phyloP scores from a whole-genome alignment of 2,888 invertebrate species.

The Plutella xylostella region DNA sequence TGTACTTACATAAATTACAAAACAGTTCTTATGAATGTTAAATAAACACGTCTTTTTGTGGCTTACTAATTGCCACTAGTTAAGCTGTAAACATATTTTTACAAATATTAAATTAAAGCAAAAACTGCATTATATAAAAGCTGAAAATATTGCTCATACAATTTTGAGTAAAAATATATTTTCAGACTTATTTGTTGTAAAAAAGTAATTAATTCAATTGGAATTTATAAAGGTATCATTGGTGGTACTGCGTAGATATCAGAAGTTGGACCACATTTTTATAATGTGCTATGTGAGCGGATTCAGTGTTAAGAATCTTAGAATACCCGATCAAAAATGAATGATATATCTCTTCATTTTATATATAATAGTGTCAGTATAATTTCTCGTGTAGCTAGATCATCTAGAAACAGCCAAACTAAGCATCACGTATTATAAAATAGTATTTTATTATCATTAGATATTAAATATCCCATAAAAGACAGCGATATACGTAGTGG shows the following conservation, averaged over 20 bases:
- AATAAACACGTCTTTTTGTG: no score
- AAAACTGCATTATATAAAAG: not conserved
- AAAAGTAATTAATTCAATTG: constrained; percentile 10
- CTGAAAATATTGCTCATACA: constrained; percentile 3
- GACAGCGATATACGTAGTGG: constrained; percentile 42
- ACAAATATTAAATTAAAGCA: no score
- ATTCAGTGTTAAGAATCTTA: constrained; percentile 10
- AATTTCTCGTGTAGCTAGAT: constrained; percentile 12
- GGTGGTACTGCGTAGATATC: no score
- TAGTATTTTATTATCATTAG: constrained; percentile 25
- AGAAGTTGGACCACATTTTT: constrained; percentile 35
- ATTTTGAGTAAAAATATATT: constrained; percentile 31
- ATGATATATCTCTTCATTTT: no score
- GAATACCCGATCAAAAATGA: no score
- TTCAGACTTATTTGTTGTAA: constrained; percentile 33
- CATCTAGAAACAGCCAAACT: constrained; percentile 20
- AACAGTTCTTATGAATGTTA: no score
- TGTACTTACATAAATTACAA: no score
- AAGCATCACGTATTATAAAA: constrained; percentile 10
- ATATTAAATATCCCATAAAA: constrained; percentile 33
- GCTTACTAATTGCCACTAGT: no score
- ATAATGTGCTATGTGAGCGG: constrained; percentile 31
- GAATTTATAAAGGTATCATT: not conserved
- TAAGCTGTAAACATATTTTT: no score
- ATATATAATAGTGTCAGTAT: constrained; percentile 8